Base-by-base conservation (phyloP, 2,113 vertebrate species). In the Cynoglossus semilaevis region DNA sequence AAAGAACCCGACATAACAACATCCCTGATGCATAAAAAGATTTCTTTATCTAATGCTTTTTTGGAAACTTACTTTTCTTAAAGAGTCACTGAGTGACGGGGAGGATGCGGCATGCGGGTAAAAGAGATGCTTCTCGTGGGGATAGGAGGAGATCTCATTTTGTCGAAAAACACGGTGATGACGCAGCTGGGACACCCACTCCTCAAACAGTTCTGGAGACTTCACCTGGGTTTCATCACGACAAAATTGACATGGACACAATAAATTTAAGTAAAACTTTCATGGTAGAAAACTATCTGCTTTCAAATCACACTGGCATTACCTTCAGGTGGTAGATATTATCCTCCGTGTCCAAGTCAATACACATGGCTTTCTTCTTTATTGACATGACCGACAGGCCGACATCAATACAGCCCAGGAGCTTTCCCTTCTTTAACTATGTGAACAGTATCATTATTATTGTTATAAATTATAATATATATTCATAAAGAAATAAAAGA, bases 271-370 rank as follows among this genome's bases (percentile, higher is more conserved):
- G 34, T 7, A 7, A 48, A 22, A 17, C 5, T n/a, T 34, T 37
- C 15, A 8, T 10, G 44, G 7, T 18, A 13, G 15, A 7, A 9
- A 7, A 22, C 37, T 14, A 11, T 40, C 12, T 11, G 9, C 37
- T 29, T 29, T 22, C 15, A 5, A 19, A 19, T 58, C 22, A 58
- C 13, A 45, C 37, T 38, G 37, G 4, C 18, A 7, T 14, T 87
- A 98, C 96, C 93, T 99, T 99, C 22, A 99, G 83, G 69, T 99
- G 97, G 72, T 95, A 99, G 85, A 99, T 96, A 79, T 97, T 95
- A 43, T 98, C 93, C 72, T 95, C 96, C 0, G 96, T 94, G 88
- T 99, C 95, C 58, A 99, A 76, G 71, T 99, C 97, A 34, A 98
- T 93, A 77, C 95, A 95, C 87, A 95, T 94, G 47, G 93, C 90